These are phyloP conservation scores for Crotophaga sulcirostris DNA, from an alignment of 2,113 vertebrate genomes.

Conservation along the genomic window DNA sequence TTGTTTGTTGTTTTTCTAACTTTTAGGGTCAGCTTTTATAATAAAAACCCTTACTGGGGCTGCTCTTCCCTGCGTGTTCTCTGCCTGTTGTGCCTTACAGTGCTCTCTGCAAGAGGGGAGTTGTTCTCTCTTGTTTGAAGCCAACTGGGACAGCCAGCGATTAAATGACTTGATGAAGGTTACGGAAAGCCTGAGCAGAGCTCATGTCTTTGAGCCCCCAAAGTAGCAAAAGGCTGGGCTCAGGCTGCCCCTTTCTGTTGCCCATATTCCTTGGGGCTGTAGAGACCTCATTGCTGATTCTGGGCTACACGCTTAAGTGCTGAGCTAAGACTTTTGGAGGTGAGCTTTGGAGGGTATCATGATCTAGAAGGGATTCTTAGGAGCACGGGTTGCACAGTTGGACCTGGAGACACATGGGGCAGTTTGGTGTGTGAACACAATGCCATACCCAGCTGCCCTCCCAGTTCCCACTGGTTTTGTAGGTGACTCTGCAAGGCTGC, in stretches of 20 bases:
- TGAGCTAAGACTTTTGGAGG: neutral
- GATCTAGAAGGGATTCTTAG: neutral
- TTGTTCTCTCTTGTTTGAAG: neutral
- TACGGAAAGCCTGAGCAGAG: neutral
- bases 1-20: neutral
- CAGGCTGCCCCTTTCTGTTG: neutral
- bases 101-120: neutral
- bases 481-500: neutral
- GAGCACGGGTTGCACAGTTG: neutral
- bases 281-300: neutral
- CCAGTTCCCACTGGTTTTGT: fast-evolving
- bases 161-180: neutral
- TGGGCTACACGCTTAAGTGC: neutral
- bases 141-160: neutral
- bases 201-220: neutral
- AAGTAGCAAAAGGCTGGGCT: neutral
- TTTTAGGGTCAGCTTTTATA: neutral
- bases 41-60: neutral
- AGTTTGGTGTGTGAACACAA: neutral
- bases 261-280: neutral
- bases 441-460: neutral
- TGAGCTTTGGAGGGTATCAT: neutral
- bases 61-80: neutral
- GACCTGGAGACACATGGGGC: fast-evolving
- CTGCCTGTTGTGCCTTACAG: neutral